A percentile compares a stretch with the other conserved stretches of the same genome.
These are phyloP conservation scores for Drosophila obscura DNA, from an alignment of 1,140 invertebrate genomes.

Conservation along the genomic window DNA sequence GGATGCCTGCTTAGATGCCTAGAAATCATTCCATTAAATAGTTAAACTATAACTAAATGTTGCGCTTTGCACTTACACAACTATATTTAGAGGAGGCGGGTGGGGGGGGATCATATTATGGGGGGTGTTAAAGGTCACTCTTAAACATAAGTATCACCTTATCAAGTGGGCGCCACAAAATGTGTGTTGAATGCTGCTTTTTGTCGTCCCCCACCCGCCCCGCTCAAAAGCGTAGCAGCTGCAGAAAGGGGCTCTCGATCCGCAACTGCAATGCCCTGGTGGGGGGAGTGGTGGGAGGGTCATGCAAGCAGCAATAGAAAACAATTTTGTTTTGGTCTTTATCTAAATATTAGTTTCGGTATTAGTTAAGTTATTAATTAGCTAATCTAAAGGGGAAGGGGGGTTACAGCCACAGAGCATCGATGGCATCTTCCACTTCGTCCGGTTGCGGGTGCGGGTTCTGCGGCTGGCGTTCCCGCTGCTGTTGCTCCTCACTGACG, in stretches of 20 bases:
- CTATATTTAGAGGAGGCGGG: slow-evolving; percentile 15
- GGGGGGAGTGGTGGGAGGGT: slow-evolving; percentile 13
- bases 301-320: slow-evolving; percentile 33
- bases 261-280: slow-evolving; percentile 19
- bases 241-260: slow-evolving; percentile 37
- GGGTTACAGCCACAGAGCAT: slow-evolving; percentile 66
- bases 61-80: slow-evolving; percentile 59
- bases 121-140: no score
- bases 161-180: slow-evolving; percentile 45
- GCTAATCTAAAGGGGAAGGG: background rate
- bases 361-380: slow-evolving; percentile 39
- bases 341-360: slow-evolving; percentile 24
- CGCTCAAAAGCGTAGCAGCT: slow-evolving; percentile 15
- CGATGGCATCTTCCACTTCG: slow-evolving; percentile 68
- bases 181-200: slow-evolving; percentile 28
- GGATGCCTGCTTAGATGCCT: background rate
- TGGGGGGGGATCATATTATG: no score
- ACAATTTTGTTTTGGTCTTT: slow-evolving; percentile 42
- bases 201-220: background rate
- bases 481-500: slow-evolving; percentile 59
- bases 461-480: slow-evolving; percentile 30
- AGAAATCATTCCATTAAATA: slow-evolving; percentile 28
- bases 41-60: slow-evolving; percentile 35
- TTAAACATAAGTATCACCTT: slow-evolving; percentile 71
- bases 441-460: slow-evolving; percentile 21